Percentiles rank a stretch among this genome's conserved stretches.
Conservation (phyloP, 2,888 invertebrate species). For the Tigriopus californicus region DNA sequence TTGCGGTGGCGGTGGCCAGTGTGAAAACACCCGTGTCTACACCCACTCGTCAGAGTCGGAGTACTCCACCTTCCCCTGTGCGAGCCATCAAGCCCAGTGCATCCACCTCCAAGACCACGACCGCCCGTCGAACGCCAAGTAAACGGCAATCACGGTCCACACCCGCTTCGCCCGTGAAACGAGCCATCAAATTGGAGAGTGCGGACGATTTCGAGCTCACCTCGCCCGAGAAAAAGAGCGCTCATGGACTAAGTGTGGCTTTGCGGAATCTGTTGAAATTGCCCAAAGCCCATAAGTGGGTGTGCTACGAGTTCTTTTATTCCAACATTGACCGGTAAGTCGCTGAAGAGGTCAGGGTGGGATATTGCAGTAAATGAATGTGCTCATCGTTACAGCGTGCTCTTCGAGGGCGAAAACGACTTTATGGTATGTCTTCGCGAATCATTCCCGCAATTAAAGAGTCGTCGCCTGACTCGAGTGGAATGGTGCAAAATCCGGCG, state of each 20-base stretch:
- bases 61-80: neutral
- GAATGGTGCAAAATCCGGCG: conserved; percentile 91
- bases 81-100: neutral
- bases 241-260: neutral
- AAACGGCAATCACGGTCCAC: neutral
- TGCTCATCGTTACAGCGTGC: neutral
- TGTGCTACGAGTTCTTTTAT: conserved; percentile 98
- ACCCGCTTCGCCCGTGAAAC: neutral
- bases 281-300: conserved; percentile 98
- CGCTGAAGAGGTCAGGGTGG: too few relatives aligned
- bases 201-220: neutral
- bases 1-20: neutral
- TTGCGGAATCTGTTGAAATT: conserved; percentile 78
- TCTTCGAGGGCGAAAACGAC: conserved; percentile 91
- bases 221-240: neutral
- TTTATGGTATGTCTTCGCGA: conserved; percentile 82
- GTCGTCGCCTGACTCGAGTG: conserved; percentile 57
- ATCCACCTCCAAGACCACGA: neutral
- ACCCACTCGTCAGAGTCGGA: too few relatives aligned
- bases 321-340: conserved; percentile 70
- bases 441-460: conserved; percentile 76
- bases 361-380: neutral
- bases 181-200: neutral
- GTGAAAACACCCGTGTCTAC: too few relatives aligned
- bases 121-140: neutral